These are phyloP conservation scores for Rhagoletis zephyria DNA, from an alignment of 1,140 invertebrate genomes.

Conservation along the genomic window DNA sequence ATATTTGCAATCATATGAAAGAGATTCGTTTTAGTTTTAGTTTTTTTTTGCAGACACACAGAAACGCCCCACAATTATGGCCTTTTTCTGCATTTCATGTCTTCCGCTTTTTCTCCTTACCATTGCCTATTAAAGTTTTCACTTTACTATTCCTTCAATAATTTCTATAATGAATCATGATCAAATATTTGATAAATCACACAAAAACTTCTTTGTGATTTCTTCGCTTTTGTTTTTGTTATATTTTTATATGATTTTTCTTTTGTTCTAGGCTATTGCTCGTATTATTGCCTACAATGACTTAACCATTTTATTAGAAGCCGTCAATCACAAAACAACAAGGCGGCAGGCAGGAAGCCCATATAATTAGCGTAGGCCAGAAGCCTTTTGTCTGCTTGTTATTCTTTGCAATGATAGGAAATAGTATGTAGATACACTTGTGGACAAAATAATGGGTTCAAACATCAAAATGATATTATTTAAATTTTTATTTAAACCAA, in stretches of 20 bases:
- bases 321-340: background rate
- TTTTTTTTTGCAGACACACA: background rate
- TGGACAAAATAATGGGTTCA: too few relatives aligned
- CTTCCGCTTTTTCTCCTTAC: background rate
- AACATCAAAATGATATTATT: too few relatives aligned
- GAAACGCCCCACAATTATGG: background rate
- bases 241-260: too few relatives aligned
- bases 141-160: background rate
- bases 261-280: too few relatives aligned
- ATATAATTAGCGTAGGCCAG: too few relatives aligned
- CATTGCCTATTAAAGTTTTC: background rate
- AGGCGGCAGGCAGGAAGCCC: background rate
- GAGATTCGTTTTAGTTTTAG: background rate
- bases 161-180: slow-evolving; percentile 23
- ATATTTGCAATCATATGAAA: background rate
- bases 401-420: too few relatives aligned
- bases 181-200: slow-evolving; percentile 42
- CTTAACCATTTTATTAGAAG: background rate
- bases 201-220: background rate
- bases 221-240: background rate
- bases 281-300: background rate
- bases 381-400: too few relatives aligned
- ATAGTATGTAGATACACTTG: too few relatives aligned
- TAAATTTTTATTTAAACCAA: too few relatives aligned
- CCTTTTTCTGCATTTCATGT: background rate